Evolutionary conservation across 2,888 invertebrate genomes (phyloP).

Genomic region (Xanthostigma xanthostigma): DNA sequence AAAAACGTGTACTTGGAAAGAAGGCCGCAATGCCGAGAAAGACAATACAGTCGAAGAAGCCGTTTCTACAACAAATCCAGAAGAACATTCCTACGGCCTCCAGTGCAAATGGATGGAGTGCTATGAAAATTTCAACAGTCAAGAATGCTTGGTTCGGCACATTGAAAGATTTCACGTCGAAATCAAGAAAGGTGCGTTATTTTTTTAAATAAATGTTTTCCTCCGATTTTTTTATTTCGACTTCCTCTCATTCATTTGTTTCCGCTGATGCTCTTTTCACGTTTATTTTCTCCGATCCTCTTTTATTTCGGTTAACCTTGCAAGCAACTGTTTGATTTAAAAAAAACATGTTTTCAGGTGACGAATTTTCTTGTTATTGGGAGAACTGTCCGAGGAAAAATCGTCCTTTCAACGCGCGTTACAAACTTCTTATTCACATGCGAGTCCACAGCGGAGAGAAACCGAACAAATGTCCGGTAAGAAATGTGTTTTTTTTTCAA

Average conservation of each 20-base stretch:
- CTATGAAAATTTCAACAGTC: slow-evolving; percentile 61
- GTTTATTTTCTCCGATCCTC: background rate
- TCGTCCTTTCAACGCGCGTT: slow-evolving; percentile 92
- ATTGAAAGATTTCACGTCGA: slow-evolving; percentile 83
- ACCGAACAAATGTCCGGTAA: slow-evolving; percentile 93
- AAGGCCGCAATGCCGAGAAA: slow-evolving; percentile 11
- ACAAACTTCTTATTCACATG: slow-evolving; percentile 95
- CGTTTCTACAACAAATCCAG: background rate
- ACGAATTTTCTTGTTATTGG: slow-evolving; percentile 92
- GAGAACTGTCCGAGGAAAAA: slow-evolving; percentile 75
- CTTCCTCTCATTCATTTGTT: background rate
- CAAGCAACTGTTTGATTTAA: background rate
- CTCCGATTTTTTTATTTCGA: background rate
- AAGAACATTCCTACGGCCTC: slow-evolving; percentile 18
- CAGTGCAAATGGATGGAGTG: slow-evolving; percentile 81
- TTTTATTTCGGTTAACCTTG: background rate
- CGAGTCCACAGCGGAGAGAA: slow-evolving; percentile 96
- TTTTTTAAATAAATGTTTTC: background rate
- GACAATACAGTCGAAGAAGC: slow-evolving; percentile 14
- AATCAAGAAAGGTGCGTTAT: slow-evolving; percentile 45
- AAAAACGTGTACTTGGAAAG: slow-evolving; percentile 9
- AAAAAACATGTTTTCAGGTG: slow-evolving; percentile 31
- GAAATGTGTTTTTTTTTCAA: slow-evolving; percentile 29
- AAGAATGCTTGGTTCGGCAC: slow-evolving; percentile 65
- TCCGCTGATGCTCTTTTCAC: background rate